Evolutionary conservation across 53 echinoderm and acorn worm species (phyloP).

Genomic region (Echinarachnius parma): DNA sequence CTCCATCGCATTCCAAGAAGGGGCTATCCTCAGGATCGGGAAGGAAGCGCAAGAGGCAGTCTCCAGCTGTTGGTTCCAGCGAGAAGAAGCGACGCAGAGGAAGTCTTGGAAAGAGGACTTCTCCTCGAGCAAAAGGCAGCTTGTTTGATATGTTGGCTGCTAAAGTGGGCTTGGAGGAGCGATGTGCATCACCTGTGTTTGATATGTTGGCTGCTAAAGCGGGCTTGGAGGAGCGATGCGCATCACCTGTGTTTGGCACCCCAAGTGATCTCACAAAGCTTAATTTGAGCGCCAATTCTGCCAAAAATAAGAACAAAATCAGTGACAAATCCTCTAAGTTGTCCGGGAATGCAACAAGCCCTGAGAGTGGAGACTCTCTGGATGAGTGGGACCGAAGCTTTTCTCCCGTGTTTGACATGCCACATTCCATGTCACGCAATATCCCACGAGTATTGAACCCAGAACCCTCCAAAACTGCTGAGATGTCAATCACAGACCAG

Average conservation of each 20-base stretch:
- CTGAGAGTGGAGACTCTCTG: constrained; percentile 17
- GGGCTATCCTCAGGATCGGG: background rate
- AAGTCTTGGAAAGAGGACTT: background rate
- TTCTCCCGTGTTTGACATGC: constrained; percentile 33
- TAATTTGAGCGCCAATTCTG: too few relatives aligned
- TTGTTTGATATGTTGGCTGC: constrained; percentile 16
- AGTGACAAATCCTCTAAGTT: background rate
- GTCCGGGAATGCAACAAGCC: background rate
- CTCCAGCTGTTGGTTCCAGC: constrained; percentile 14
- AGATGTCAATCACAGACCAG: constrained; percentile 21
- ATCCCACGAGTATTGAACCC: too few relatives aligned
- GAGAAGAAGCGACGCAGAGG: constrained; percentile 18
- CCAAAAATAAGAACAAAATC: too few relatives aligned
- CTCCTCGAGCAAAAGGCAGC: constrained; percentile 32
- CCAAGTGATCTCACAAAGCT: background rate
- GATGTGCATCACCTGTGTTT: constrained; percentile 33
- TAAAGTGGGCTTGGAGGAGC: constrained; percentile 8
- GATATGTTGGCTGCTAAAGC: background rate
- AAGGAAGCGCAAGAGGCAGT: constrained; percentile 32
- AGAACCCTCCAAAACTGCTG: background rate
- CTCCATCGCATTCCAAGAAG: constrained; percentile 19
- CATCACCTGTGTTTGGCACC: background rate
- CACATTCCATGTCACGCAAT: too few relatives aligned
- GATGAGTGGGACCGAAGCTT: constrained; percentile 23
- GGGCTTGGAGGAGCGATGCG: background rate